Percentiles rank a stretch among this genome's conserved stretches.
Conservation (phyloP, 1,140 invertebrate genomes). For the Neuroterus valhalla region DNA sequence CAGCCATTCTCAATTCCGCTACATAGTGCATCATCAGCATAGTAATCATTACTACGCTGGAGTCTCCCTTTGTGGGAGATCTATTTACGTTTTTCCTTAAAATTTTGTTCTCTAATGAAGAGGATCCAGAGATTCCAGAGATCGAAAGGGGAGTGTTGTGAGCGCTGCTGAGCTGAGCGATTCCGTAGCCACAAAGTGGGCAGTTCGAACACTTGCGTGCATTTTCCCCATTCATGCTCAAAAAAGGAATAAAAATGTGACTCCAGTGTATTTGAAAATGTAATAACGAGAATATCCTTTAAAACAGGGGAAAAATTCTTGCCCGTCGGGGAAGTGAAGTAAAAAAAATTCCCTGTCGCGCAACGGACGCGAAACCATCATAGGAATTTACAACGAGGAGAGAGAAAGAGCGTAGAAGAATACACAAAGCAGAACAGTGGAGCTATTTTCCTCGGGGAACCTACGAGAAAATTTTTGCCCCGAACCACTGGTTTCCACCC, state of each 20-base stretch:
- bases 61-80: too few species aligned
- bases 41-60: too few species aligned
- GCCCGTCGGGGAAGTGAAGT: not conserved
- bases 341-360: conserved; percentile 19
- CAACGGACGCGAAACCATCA: conserved; percentile 44
- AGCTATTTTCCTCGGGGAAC: conserved; percentile 57
- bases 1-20: too few species aligned
- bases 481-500: conserved; percentile 55
- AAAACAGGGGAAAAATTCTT: not conserved
- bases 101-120: too few species aligned
- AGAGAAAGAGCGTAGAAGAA: conserved; percentile 59
- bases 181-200: too few species aligned
- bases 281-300: not conserved
- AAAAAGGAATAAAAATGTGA: not conserved
- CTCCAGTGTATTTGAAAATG: not conserved
- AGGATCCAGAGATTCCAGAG: too few species aligned
- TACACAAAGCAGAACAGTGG: conserved; percentile 55
- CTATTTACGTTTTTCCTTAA: too few species aligned
- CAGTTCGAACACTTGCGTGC: too few species aligned
- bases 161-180: too few species aligned
- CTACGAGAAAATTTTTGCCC: conserved; percentile 61
- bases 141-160: too few species aligned
- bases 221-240: too few species aligned
- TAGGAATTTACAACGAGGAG: conserved; percentile 60
- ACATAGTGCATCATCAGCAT: too few species aligned